Base-by-base conservation (phyloP, 35 echinoderm and acorn worm species). In the Ophioderma brevispina region DNA sequence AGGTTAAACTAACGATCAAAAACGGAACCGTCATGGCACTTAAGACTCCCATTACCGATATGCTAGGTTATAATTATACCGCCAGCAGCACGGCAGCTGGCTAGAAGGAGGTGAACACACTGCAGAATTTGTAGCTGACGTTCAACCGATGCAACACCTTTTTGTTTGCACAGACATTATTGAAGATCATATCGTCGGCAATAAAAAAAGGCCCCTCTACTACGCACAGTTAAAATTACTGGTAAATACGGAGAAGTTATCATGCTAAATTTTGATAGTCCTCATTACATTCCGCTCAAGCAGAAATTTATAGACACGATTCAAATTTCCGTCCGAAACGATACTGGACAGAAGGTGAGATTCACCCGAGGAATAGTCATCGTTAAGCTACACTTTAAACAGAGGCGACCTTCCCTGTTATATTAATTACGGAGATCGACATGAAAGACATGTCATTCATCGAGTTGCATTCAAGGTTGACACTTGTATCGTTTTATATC, bases 331-430 rank as follows among this genome's bases (percentile, higher is more conserved):
- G 76, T 91, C 84, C 86, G 84, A 41, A 63, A 32, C 32, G 90
- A 92, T 14, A 80, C 42, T 30, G 90, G 83, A 5, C 82, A 94
- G 34, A 70, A 78, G 50, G 87, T 94, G 0, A 70, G 81, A 78
- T 94, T 89, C 79, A 34, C 88, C 37, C 50, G 81, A 15, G 87
- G 92, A 33, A 85, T 64, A 41, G 76, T 90, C 33, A 78, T 89
- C 5, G 64, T 55, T 35, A 94, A 84, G 82, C 81, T 94, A 50
- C 87, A 89, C 35, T 96, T 96, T 80, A 78, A 86, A 35, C 81
- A 36, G 79, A 79, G 37, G 52, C 89, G 41, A 35, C 86, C 1
- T 33, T 36, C 64, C 36, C 92, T 40, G 21, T 90, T 56, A 88
- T 35, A 78, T 43, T 23, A 19, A 35, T 13, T 46, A 46, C 41